Conservation (phyloP, 2,888 invertebrate species). For the Cryptus armator region DNA sequence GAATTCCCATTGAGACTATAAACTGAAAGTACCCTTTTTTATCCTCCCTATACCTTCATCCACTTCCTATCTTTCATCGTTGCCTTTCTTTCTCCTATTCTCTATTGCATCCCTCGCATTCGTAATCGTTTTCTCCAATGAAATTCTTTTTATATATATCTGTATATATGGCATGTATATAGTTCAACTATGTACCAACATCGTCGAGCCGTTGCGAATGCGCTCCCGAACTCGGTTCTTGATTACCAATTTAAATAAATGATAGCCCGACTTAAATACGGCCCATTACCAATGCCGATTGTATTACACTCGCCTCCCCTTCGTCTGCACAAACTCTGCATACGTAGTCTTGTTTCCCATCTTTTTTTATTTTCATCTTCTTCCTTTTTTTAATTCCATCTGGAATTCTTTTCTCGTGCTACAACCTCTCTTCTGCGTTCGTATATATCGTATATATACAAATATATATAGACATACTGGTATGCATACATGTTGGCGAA, state of each 20-base stretch:
- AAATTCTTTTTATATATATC: conserved; percentile 19
- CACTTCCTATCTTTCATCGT: conserved; percentile 30
- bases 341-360: conserved; percentile 33
- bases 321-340: conserved; percentile 4
- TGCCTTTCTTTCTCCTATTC: conserved; percentile 13
- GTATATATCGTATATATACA: conserved; percentile 13
- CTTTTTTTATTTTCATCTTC: conserved; percentile 13
- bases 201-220: conserved; percentile 17
- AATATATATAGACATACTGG: background rate
- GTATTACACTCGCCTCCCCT: conserved; percentile 41
- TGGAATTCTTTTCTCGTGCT: conserved; percentile 19
- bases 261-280: conserved; percentile 80
- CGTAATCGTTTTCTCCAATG: conserved; percentile 53
- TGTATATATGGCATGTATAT: background rate
- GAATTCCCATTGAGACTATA: conserved; percentile 63
- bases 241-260: conserved; percentile 81
- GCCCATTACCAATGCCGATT: conserved; percentile 79
- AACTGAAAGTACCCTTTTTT: conserved; percentile 54
- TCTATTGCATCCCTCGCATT: conserved; percentile 35
- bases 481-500: background rate
- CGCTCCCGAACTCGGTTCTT: conserved; percentile 62
- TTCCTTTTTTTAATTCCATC: conserved; percentile 20
- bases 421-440: background rate
- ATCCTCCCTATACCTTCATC: conserved; percentile 22
- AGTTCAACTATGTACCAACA: conserved; percentile 26